These are phyloP conservation scores for Paratilapia polleni DNA, from an alignment of 2,113 vertebrate species.

Conservation along the genomic window DNA sequence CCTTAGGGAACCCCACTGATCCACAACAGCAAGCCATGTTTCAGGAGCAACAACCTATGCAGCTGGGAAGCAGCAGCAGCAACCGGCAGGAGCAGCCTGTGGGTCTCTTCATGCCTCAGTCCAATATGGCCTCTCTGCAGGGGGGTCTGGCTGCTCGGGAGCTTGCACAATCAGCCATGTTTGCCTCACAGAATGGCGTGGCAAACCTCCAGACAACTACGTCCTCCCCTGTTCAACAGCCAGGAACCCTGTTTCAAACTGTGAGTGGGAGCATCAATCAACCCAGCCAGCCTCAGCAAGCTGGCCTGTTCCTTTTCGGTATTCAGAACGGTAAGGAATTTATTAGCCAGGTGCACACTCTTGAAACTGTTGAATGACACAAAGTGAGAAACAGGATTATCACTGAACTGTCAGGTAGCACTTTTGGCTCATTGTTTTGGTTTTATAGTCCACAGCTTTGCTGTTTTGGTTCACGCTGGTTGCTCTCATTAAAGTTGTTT, in stretches of 20 bases:
- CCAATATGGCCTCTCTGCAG: conserved; percentile 90
- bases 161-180: conserved; percentile 89
- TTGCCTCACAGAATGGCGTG: conserved; percentile 87
- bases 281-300: conserved; percentile 86
- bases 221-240: conserved; percentile 88
- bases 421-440: background rate
- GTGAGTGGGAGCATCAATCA: conserved; percentile 88
- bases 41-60: conserved; percentile 93
- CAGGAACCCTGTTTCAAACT: conserved; percentile 87
- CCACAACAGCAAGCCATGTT: conserved; percentile 87
- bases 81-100: conserved; percentile 87
- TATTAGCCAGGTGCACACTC: background rate
- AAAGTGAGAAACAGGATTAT: background rate
- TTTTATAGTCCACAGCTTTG: background rate
- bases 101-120: conserved; percentile 90
- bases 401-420: background rate
- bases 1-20: conserved; percentile 85
- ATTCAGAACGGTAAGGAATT: conserved; percentile 92
- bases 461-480: background rate
- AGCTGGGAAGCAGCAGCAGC: conserved; percentile 85
- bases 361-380: background rate
- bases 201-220: conserved; percentile 87
- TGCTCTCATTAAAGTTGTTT: background rate
- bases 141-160: conserved; percentile 86
- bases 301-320: conserved; percentile 95